Conservation (phyloP, 2,113 vertebrate genomes). For the Varanus salvator region DNA sequence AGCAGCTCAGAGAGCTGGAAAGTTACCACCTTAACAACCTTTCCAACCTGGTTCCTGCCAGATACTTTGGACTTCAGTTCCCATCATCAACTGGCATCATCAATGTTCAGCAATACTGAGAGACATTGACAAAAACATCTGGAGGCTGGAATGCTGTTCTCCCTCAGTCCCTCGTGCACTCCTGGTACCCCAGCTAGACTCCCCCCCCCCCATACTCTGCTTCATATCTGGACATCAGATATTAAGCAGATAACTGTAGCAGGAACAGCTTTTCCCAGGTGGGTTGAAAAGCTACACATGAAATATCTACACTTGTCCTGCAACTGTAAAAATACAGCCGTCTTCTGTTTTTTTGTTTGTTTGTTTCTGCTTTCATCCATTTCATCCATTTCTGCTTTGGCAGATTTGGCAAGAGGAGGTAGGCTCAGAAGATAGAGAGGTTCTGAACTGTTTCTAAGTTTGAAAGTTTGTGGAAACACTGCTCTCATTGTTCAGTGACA, state of each 20-base stretch:
- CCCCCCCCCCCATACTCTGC: not conserved
- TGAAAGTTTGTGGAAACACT: not conserved
- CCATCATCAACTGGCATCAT: too few relatives aligned
- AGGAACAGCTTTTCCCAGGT: not conserved
- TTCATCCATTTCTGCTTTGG: too few relatives aligned
- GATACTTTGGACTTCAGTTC: too few relatives aligned
- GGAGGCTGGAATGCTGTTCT: too few relatives aligned
- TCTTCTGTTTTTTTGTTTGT: too few relatives aligned
- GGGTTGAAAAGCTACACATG: not conserved
- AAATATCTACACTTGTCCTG: not conserved
- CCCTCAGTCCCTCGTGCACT: not conserved
- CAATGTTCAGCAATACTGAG: too few relatives aligned
- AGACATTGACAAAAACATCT: too few relatives aligned
- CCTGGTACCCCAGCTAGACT: not conserved
- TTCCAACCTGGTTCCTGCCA: too few relatives aligned
- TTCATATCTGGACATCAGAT: not conserved
- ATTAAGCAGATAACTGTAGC: not conserved
- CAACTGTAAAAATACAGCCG: not conserved
- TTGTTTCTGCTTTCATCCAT: not conserved
- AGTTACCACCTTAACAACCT: not conserved
- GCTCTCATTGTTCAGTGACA: accelerated
- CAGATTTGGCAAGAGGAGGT: not conserved
- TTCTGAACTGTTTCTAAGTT: not conserved
- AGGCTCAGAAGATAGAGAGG: not conserved
- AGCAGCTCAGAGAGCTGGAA: not conserved